phyloP scores from a whole-genome alignment of 2,113 vertebrate genomes.

The Mastomys natalensis region DNA sequence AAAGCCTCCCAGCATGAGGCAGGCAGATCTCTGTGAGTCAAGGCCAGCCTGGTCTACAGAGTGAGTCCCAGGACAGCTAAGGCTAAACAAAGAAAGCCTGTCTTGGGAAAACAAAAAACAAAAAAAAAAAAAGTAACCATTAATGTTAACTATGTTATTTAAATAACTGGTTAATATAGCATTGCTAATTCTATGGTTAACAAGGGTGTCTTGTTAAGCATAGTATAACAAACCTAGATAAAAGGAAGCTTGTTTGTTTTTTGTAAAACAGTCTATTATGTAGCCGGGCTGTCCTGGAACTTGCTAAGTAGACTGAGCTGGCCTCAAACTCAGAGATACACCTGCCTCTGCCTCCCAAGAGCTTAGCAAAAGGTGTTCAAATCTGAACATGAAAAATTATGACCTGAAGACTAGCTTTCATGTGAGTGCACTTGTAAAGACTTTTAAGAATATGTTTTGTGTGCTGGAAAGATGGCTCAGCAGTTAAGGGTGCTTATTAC shows the following conservation, averaged over 20 bases:
- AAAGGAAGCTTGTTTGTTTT: conserved; percentile 42
- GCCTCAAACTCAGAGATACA: neutral
- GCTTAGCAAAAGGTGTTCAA: neutral
- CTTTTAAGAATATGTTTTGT: neutral
- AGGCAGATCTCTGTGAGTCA: too few species aligned
- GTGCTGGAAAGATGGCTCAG: too few species aligned
- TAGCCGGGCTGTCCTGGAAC: neutral
- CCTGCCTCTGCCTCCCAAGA: neutral
- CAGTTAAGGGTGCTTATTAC: too few species aligned
- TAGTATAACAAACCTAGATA: conserved; percentile 15
- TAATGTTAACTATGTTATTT: conserved; percentile 21
- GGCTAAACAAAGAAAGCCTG: too few species aligned
- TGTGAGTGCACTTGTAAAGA: conserved; percentile 18
- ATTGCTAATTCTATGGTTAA: conserved; percentile 30
- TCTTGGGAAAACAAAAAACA: neutral
- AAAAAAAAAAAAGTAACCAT: neutral
- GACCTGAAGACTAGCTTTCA: conserved; percentile 46
- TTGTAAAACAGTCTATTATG: neutral
- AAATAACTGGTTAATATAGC: neutral
- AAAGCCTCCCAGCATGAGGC: neutral
- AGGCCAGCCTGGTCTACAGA: too few species aligned
- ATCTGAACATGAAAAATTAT: conserved; percentile 46
- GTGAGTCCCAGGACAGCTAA: too few species aligned
- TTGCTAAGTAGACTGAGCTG: neutral
- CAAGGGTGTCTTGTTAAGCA: conserved; percentile 28